Evolutionary conservation across 1,140 invertebrate species (phyloP).

Genomic region (Ceratosolen fusciceps): DNA sequence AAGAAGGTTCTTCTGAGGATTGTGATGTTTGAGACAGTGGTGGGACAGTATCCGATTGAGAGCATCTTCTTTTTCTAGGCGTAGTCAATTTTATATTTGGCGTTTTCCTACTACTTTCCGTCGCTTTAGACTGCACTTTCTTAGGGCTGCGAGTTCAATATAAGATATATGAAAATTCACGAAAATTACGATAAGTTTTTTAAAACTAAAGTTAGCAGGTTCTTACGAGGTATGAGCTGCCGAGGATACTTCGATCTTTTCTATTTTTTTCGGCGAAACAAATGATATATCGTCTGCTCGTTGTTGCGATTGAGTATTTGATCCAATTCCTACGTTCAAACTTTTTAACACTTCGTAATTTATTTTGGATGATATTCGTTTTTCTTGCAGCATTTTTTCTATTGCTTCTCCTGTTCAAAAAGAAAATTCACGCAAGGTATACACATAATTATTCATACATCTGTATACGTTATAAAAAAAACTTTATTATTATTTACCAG

Average conservation of each 20-base stretch:
- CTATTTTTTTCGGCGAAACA: constrained; percentile 25
- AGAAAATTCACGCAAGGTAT: constrained; percentile 40
- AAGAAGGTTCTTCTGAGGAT: constrained; percentile 17
- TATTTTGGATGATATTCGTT: constrained; percentile 96
- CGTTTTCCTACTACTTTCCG: constrained; percentile 21
- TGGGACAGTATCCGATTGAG: constrained; percentile 11
- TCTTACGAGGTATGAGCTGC: constrained; percentile 51
- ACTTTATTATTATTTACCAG: constrained; percentile 68
- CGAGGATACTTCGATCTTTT: constrained; percentile 34
- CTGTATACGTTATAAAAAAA: background rate
- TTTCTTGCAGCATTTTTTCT: constrained; percentile 94
- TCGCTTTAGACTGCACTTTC: constrained; percentile 20
- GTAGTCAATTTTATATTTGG: constrained; percentile 35
- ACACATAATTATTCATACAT: constrained; percentile 2
- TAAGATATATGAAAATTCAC: background rate
- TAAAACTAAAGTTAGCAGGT: background rate
- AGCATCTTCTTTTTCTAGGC: constrained; percentile 36
- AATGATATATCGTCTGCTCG: constrained; percentile 51
- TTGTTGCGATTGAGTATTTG: constrained; percentile 53
- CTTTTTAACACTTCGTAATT: constrained; percentile 97
- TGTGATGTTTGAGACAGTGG: constrained; percentile 16
- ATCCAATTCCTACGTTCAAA: constrained; percentile 75
- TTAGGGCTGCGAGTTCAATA: constrained; percentile 18
- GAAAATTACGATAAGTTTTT: background rate
- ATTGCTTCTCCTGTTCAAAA: constrained; percentile 83